These are phyloP conservation scores for Amphiprion percula DNA, from an alignment of 2,113 vertebrate species.

Conservation along the genomic window DNA sequence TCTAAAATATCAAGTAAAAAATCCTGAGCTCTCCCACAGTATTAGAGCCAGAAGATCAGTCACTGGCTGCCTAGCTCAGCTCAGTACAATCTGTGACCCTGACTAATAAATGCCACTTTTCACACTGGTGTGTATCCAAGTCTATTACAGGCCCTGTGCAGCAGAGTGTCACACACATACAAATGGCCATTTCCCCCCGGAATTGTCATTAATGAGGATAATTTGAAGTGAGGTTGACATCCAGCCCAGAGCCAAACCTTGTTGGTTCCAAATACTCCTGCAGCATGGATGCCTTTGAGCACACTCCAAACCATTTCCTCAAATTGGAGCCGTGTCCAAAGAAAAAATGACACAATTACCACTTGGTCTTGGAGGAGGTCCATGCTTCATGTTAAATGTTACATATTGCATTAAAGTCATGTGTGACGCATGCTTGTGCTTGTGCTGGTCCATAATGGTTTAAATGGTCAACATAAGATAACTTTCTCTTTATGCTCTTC, in stretches of 20 bases:
- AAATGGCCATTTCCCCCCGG: constrained; percentile 73
- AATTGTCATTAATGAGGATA: constrained; percentile 81
- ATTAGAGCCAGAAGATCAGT: constrained; percentile 43
- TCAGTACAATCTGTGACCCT: constrained; percentile 58
- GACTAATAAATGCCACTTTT: constrained; percentile 74
- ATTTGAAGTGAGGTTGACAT: constrained; percentile 81
- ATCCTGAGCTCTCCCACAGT: constrained; percentile 53
- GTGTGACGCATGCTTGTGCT: constrained; percentile 23
- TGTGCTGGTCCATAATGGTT: constrained; percentile 19
- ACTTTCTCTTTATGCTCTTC: constrained; percentile 33
- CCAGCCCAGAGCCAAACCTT: constrained; percentile 73
- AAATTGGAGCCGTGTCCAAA: constrained; percentile 70
- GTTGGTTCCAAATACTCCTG: constrained; percentile 72
- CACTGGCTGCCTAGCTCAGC: constrained; percentile 40
- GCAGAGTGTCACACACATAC: constrained; percentile 67
- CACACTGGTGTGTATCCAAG: constrained; percentile 53
- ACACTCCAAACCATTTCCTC: constrained; percentile 79
- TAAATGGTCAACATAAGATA: constrained; percentile 19
- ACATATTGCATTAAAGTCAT: constrained; percentile 41
- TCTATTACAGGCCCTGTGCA: constrained; percentile 45
- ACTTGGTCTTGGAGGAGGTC: constrained; percentile 62
- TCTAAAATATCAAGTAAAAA: constrained; percentile 59
- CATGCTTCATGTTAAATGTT: constrained; percentile 54
- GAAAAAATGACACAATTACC: constrained; percentile 76
- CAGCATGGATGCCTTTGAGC: constrained; percentile 64